Conservation (phyloP, 2,113 vertebrate genomes). For the Megalops atlanticus region DNA sequence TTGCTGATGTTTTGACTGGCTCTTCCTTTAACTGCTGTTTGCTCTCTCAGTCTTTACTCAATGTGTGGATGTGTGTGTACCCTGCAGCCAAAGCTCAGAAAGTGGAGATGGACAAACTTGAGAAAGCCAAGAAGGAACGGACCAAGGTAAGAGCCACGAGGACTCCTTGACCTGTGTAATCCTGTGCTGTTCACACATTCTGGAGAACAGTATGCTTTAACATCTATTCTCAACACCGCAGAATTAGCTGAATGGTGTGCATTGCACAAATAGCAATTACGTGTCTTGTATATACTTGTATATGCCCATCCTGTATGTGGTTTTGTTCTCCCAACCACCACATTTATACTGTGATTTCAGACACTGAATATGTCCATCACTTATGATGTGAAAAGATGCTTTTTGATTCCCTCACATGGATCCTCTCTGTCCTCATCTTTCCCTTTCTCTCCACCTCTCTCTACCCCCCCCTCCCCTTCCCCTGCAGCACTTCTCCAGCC, state of each 20-base stretch:
- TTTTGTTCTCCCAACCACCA: not conserved
- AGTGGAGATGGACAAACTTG: slow-evolving; percentile 96
- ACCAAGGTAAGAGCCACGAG: slow-evolving; percentile 80
- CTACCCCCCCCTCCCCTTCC: not conserved
- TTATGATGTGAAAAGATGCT: not conserved
- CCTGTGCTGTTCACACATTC: not conserved
- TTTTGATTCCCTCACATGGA: not conserved
- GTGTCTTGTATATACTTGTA: not conserved
- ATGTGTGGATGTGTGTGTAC: not conserved
- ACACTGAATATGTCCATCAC: not conserved
- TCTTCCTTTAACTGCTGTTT: not conserved
- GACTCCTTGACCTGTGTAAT: too few relatives aligned
- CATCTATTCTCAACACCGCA: not conserved
- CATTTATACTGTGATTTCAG: not conserved
- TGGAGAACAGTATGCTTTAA: not conserved
- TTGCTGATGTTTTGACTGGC: not conserved
- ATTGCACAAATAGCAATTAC: not conserved
- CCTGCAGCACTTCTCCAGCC: too few relatives aligned
- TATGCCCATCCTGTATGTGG: not conserved
- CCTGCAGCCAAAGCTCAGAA: slow-evolving; percentile 93
- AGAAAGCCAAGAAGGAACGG: slow-evolving; percentile 96
- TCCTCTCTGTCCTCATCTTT: not conserved
- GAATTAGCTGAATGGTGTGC: not conserved
- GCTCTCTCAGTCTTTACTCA: not conserved
- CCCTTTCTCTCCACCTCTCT: not conserved